Base-by-base conservation (phyloP, 2,888 invertebrate species). In the Lapara coniferarum region DNA sequence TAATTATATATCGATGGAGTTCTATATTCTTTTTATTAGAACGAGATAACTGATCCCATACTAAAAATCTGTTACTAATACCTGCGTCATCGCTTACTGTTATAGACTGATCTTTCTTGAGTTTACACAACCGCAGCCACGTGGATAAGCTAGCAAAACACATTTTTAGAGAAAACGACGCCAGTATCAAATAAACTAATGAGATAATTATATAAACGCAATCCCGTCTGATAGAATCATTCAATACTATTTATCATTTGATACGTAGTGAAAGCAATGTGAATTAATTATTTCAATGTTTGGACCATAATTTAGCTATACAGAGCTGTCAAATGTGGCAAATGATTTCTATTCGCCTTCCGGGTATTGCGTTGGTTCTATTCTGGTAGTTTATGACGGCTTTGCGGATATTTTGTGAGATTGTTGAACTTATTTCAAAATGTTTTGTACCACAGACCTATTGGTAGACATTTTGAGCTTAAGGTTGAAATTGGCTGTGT, bases 241-340 rank as follows among this genome's bases (percentile, higher is more conserved):
- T 88, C 89, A 87, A 82, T 75, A 81, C 80, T 79, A 81, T 81
- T 82, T 72, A 85, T 84, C 78, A 79, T 81, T 81, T 78, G 81
- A 83, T 82, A 77, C 76, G 71, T 73, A 77, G 86, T 84, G 85
- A 85, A 85, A 85, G 86, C 78, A 72, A 76, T 67, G 52, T 66
- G 58, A 73, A 74, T 77, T 75, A 76, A 79, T 81, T 82, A 78
- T 72, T 80, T 73, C 75, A 71, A 68, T 52, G 70, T 69, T 44
- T 68, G 69, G 74, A 51, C 67, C 71, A 70, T 71, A 71, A 55
- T 55, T 55, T 55, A 55, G 19, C 19, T 55, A 19, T 55, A 55
- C 55, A 55, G 37, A 37, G 55, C 55, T 19, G 55, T 55, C 68
- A 70, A 44, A 53, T 14, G 37, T 53, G 66, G 49, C 51, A 52